phyloP scores from a whole-genome alignment of 2,797 vertebrate species.

The Enteromius viviparus region DNA sequence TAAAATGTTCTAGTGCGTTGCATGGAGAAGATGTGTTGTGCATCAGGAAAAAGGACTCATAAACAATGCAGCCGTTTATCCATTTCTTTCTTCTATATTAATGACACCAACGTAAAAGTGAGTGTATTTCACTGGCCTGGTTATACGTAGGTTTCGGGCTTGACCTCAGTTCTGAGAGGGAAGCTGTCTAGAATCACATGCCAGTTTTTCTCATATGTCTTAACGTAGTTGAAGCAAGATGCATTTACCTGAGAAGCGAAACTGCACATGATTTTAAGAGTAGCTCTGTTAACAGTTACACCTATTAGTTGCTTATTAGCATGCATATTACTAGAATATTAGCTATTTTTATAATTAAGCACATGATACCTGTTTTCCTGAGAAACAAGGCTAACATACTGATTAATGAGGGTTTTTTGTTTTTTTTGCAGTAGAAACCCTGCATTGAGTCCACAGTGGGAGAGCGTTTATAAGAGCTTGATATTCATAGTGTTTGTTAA shows the following conservation, averaged over 20 bases:
- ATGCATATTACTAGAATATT: not conserved
- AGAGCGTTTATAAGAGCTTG: not conserved
- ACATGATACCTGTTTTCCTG: not conserved
- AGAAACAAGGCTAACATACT: not conserved
- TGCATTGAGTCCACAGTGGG: not conserved
- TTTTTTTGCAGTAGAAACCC: not conserved
- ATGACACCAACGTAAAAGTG: slow-evolving; percentile 70
- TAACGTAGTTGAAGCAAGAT: not conserved
- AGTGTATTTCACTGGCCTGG: slow-evolving; percentile 59
- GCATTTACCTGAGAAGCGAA: slow-evolving; percentile 4
- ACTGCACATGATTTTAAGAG: not conserved
- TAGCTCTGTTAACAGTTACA: not conserved
- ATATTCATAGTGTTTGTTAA: not conserved
- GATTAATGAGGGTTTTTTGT: not conserved
- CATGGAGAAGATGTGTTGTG: slow-evolving; percentile 64
- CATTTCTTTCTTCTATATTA: slow-evolving; percentile 72
- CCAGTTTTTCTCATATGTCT: not conserved
- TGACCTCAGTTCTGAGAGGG: not conserved
- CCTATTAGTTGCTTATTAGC: not conserved
- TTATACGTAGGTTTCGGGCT: not conserved
- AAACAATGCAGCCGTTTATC: slow-evolving; percentile 76
- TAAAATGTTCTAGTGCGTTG: slow-evolving; percentile 62
- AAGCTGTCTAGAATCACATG: not conserved
- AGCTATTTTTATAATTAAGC: too few species aligned
- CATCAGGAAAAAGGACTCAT: slow-evolving; percentile 70